Conservation (phyloP, 2,797 vertebrate species). For the Falco biarmicus region DNA sequence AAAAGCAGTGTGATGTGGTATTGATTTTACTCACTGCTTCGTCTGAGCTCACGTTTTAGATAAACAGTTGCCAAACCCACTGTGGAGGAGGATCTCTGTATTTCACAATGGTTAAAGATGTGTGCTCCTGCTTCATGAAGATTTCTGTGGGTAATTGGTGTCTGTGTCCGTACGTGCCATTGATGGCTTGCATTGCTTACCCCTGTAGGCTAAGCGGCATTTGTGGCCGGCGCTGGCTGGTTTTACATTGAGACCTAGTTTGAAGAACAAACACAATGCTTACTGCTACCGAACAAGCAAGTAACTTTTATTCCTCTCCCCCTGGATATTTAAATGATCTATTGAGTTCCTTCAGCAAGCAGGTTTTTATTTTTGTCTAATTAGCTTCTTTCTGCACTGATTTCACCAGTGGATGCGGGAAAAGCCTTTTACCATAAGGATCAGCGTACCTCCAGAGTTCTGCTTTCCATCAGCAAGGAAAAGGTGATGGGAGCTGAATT, state of each 20-base stretch:
- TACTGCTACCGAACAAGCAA: not conserved
- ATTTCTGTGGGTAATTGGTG: not conserved
- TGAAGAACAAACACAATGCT: not conserved
- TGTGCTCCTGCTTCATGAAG: not conserved
- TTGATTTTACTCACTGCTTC: not conserved
- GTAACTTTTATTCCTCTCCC: not conserved
- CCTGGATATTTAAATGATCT: not conserved
- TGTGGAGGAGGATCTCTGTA: not conserved
- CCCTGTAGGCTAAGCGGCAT: not conserved
- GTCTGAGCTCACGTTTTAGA: not conserved
- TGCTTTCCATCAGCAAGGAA: not conserved
- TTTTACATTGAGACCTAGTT: not conserved
- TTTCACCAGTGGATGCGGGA: not conserved
- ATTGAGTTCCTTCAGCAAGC: not conserved
- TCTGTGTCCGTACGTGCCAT: not conserved
- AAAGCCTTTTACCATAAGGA: not conserved
- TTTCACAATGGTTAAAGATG: slow-evolving; percentile 17
- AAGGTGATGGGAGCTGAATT: not conserved
- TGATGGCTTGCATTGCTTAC: not conserved
- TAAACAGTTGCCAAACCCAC: not conserved
- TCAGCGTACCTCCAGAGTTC: not conserved
- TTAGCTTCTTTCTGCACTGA: not conserved
- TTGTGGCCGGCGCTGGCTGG: not conserved
- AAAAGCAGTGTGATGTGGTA: not conserved
- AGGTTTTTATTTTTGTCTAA: not conserved